Base-by-base conservation (phyloP, 2,888 invertebrate species). In the Platypus cylindrus region DNA sequence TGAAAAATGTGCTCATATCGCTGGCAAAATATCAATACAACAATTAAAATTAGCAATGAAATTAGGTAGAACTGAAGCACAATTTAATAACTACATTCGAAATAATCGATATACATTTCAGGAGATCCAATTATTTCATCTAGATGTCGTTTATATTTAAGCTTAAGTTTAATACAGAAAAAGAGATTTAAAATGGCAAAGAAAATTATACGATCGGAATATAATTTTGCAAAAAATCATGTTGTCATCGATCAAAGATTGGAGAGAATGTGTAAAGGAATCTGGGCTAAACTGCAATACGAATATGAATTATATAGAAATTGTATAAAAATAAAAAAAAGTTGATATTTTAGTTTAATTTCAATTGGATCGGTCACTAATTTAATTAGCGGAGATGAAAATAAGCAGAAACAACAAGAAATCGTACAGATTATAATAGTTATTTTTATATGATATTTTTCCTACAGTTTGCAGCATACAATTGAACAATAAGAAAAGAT, bases 131-230 rank as follows among this genome's bases (percentile, higher is more conserved):
- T 75, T 20, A 63, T 86, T 30, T 76, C 81, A 23, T 75, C 84
- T 1, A 71, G 91, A 36, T 94, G 95, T 57, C 75, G 74, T 48
- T 68, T 97, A 0, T 97, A 86, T 59, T 75, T 79, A 34, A 84
- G 90, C 20, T 69, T 94, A 36, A 90, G 93, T 48, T 65, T 85
- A 15, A 81, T 94, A 38, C 97, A 97, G 61, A 74, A 75, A 45
- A 81, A 81, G 1, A 60, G 71, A 26, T 68, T 85, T 3, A 70
- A 67, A 43, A 50, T 60, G 20, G 75, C 87, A 1, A 71, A 70
- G 45, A 55, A 63, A 27, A 71, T 87, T 33, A 70, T 84, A 17
- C 59, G 66, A 17, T 44, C 54, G 17, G 71, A 75, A 47, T 74
- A 70, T 52, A 43, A 52, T 24, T 63, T 63, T 43, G 68, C 67